Evolutionary conservation across 1,140 invertebrate genomes (phyloP).

Genomic region (Drosophila hydei): DNA sequence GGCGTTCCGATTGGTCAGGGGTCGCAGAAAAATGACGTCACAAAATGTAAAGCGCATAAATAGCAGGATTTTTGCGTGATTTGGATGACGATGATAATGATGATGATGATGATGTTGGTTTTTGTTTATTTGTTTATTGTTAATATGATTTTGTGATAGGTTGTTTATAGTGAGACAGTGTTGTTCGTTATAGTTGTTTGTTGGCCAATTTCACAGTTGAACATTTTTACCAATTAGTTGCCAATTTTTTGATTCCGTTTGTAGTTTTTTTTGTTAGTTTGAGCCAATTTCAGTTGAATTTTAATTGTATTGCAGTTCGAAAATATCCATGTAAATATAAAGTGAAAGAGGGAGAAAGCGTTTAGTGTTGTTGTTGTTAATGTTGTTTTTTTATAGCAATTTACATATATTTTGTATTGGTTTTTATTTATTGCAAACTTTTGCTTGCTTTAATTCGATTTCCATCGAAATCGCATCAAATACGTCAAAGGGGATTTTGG

Average conservation of each 20-base stretch:
- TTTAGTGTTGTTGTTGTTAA: constrained; percentile 30
- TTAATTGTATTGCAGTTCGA: constrained; percentile 56
- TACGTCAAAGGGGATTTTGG: constrained; percentile 19
- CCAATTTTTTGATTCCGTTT: constrained; percentile 50
- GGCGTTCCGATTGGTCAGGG: constrained; percentile 21
- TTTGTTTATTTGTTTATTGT: constrained; percentile 54
- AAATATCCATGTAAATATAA: constrained; percentile 68
- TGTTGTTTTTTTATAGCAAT: constrained; percentile 12
- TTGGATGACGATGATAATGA: constrained; percentile 41
- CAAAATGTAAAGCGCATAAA: constrained; percentile 68
- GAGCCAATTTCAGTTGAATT: constrained; percentile 34
- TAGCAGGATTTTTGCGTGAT: constrained; percentile 67
- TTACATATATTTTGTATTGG: constrained; percentile 12
- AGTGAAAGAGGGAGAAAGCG: constrained; percentile 40
- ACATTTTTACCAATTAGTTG: constrained; percentile 71
- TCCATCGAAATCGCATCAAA: constrained; percentile 12
- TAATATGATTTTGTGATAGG: constrained; percentile 47
- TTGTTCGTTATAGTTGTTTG: constrained; percentile 43
- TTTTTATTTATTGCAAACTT: constrained; percentile 26
- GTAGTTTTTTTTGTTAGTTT: constrained; percentile 23
- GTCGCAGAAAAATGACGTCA: constrained; percentile 62
- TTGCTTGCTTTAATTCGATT: constrained; percentile 30
- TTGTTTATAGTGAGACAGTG: constrained; percentile 48
- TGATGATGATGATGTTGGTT: constrained; percentile 40
- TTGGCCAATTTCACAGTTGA: constrained; percentile 59